Conservation (phyloP, 2,113 vertebrate species). For the Euleptes europaea region DNA sequence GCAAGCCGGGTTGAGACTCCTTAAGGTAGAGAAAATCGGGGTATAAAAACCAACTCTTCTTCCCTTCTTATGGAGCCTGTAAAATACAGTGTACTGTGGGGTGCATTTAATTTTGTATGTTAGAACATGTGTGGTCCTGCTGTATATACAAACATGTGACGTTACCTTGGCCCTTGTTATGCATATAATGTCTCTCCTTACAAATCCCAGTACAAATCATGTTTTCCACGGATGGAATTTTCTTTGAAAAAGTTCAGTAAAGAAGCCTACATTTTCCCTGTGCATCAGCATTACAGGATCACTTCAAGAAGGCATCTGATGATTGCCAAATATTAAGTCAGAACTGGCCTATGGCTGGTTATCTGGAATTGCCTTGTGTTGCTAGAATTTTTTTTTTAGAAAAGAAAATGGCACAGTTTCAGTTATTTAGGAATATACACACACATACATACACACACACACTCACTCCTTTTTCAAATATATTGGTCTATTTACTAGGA, state of each 20-base stretch:
- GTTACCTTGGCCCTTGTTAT: neutral
- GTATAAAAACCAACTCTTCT: too few relatives aligned
- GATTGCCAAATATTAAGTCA: slow-evolving; percentile 9
- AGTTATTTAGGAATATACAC: slow-evolving; percentile 38
- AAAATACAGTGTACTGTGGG: too few relatives aligned
- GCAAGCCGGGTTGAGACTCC: too few relatives aligned
- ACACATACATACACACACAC: neutral
- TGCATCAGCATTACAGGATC: neutral
- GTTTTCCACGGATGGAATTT: neutral
- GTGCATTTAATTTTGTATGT: too few relatives aligned
- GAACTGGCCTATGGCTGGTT: neutral
- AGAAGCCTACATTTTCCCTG: neutral
- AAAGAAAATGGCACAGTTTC: slow-evolving; percentile 12
- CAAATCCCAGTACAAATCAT: neutral
- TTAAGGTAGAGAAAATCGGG: too few relatives aligned
- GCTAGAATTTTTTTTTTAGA: slow-evolving; percentile 16
- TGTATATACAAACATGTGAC: neutral
- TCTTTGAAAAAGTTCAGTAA: neutral
- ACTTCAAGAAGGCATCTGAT: neutral
- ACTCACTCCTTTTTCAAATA: slow-evolving; percentile 68
- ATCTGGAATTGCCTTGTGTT: neutral
- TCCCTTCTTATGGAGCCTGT: too few relatives aligned
- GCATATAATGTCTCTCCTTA: neutral
- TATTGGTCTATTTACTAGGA: slow-evolving; percentile 74
- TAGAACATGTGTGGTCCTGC: neutral